A percentile compares a stretch with the other conserved stretches of the same genome.
phyloP scores from a whole-genome alignment of 2,797 vertebrate species.

The Artibeus jamaicensis region DNA sequence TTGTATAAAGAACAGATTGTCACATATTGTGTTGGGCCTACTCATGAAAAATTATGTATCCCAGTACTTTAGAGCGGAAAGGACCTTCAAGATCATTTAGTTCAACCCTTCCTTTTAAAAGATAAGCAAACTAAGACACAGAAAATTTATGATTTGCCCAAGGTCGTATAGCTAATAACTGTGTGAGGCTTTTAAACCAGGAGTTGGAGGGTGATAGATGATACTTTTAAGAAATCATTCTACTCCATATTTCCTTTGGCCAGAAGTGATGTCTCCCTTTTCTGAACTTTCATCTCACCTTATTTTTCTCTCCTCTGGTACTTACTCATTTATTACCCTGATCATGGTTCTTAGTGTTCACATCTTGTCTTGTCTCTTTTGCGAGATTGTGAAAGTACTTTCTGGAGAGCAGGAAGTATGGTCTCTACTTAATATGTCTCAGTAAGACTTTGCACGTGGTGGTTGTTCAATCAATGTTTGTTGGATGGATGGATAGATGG shows the following conservation, averaged over 20 bases:
- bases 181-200: constrained; percentile 65
- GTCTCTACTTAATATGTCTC: not conserved
- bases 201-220: constrained; percentile 63
- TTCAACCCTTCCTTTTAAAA: constrained; percentile 66
- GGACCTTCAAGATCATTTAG: constrained; percentile 63
- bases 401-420: not conserved
- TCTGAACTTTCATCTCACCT: constrained; percentile 60
- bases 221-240: constrained; percentile 67
- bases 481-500: not conserved
- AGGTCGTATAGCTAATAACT: constrained; percentile 69
- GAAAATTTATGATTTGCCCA: constrained; percentile 70
- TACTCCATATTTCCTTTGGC: constrained; percentile 63
- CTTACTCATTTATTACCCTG: constrained; percentile 46
- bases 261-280: constrained; percentile 60
- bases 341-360: constrained; percentile 36
- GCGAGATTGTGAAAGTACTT: constrained; percentile 40
- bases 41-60: constrained; percentile 63
- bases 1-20: constrained; percentile 62
- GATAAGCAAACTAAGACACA: constrained; percentile 71
- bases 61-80: constrained; percentile 52
- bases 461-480: not conserved
- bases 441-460: not conserved
- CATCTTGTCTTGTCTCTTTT: constrained; percentile 49
- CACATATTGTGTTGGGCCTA: constrained; percentile 43
- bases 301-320: constrained; percentile 54